Evolutionary conservation across 2,797 vertebrate species (phyloP), one percentile per base, ranked within the genome.

Genomic region (Danio albolineatus): DNA sequence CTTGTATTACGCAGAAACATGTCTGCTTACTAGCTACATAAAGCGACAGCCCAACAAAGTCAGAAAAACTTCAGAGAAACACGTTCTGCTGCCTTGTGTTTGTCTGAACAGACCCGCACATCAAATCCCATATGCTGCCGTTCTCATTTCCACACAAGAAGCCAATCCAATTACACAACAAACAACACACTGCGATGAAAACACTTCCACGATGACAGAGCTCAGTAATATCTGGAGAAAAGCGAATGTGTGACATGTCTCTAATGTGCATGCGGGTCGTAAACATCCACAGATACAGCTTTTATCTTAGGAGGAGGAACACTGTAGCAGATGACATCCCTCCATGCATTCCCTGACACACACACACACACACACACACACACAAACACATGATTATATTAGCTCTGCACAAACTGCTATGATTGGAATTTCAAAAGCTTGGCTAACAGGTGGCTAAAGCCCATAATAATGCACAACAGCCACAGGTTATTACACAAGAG

Each of bases 101-200:
- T 10, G 51, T 70, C 12, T 12, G 36, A 16, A 2, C 10, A 69
- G 16, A 54, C 13, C 36, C 4, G 6, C 19, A 48, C 12, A 41
- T 70, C 36, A 70, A 70, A 54, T 54, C 48, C 67, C 6, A 41
- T 70, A 14, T 13, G 49, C 49, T 41, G 49, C 49, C 16, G 1
- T 70, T 39, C n/a, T 38, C 36, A 53, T 19, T 4, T 17, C 3
- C 16, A 46, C 16, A 17, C 28, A 53, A 53, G 16, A 17, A 70
- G 16, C 16, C 48, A 17, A 70, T 70, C 28, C 67, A 69, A 69
- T 51, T 69, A 69, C 48, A 69, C 9, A 69, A 39, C 66, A 69
- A 53, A 12, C 28, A 39, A 51, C 39, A 39, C 16, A 67, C 5
- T 5, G 66, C 38, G 65, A 49, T 16, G n/a, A 7, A 70, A 10